Conservation (phyloP, 1,140 invertebrate species). For the Muscidifurax raptorellus region DNA sequence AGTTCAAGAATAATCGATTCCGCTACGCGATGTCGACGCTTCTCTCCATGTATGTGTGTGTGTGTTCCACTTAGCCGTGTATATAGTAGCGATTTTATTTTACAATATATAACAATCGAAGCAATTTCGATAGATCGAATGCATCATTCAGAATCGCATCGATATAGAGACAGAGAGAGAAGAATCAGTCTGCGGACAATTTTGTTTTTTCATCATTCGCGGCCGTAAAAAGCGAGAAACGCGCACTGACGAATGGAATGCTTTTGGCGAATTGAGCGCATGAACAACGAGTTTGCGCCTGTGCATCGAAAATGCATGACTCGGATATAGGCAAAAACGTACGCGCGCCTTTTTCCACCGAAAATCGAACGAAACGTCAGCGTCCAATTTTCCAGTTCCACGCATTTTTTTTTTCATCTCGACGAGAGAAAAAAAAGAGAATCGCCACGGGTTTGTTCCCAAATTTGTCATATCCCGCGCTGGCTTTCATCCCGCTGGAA, state of each 20-base stretch:
- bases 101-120: no score
- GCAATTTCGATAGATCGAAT: no score
- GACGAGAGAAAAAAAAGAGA: neutral
- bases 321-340: conserved; percentile 45
- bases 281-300: conserved; percentile 7
- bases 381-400: conserved; percentile 13
- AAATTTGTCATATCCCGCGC: no score
- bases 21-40: neutral
- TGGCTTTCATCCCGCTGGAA: neutral
- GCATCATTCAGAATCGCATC: no score
- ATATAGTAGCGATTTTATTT: no score
- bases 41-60: no score
- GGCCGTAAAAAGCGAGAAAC: neutral
- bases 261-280: conserved; percentile 21
- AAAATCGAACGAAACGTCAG: conserved; percentile 28
- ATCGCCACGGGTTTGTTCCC: neutral
- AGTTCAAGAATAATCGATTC: neutral
- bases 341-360: conserved; percentile 30
- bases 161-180: neutral
- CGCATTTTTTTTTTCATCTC: conserved; percentile 2
- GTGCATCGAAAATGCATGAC: conserved; percentile 25
- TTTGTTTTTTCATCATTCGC: neutral
- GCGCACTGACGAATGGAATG: conserved; percentile 41
- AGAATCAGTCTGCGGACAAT: neutral
- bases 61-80: neutral